Conservation (phyloP, 2,797 vertebrate species). For the Sebastiscus albofasciatus region DNA sequence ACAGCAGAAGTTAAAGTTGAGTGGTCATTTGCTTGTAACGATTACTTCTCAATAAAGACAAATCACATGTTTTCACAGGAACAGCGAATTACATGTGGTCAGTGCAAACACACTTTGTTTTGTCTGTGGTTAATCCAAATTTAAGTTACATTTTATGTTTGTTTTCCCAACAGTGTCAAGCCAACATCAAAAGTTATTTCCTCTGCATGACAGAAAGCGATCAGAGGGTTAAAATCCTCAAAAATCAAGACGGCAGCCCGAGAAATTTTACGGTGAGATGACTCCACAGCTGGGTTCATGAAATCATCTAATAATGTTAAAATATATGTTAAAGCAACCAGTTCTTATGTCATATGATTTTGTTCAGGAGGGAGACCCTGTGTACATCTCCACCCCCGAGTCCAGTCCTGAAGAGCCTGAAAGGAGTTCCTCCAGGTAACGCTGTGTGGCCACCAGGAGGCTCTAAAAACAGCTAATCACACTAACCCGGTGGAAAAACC, state of each 20-base stretch:
- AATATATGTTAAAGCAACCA: background rate
- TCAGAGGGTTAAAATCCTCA: conserved; percentile 83
- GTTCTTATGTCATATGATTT: background rate
- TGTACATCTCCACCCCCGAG: conserved; percentile 78
- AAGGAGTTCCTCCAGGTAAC: conserved; percentile 73
- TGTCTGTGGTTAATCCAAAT: background rate
- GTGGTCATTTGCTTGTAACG: background rate
- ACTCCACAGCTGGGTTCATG: background rate
- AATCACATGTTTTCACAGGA: background rate
- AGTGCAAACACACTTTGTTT: too few relatives aligned
- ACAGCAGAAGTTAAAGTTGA: background rate
- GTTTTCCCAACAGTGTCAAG: conserved; percentile 77
- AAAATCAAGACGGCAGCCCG: conserved; percentile 75
- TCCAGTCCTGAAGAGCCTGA: conserved; percentile 71
- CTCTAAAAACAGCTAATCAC: background rate
- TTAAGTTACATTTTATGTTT: background rate
- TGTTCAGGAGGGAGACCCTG: conserved; percentile 82
- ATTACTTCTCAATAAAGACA: background rate
- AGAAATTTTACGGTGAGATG: conserved; percentile 80
- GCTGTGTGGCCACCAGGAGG: conserved; percentile 17
- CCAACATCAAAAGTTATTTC: conserved; percentile 84
- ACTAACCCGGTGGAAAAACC: background rate
- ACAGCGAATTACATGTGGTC: background rate
- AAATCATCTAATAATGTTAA: too few relatives aligned
- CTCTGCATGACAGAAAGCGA: conserved; percentile 86